Evolutionary conservation across 2,888 invertebrate genomes (phyloP), one percentile per base, ranked within the genome.

Genomic region (Timema cristinae): DNA sequence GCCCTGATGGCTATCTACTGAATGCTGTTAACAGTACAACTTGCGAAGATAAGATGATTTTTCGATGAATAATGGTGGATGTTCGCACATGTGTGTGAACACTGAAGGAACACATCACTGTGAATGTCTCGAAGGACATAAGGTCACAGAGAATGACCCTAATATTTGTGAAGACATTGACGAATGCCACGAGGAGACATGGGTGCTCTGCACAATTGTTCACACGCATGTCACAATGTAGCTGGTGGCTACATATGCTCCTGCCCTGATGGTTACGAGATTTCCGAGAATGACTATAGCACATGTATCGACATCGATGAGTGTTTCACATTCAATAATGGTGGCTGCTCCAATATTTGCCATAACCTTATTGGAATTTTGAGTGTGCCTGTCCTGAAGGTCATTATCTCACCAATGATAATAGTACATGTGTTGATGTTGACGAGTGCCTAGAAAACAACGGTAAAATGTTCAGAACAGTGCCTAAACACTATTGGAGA

Each of bases 401-500:
- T 6, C 79, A 75, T 66, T 85, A 77, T 66, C 74, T 81, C 32
- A 73, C 72, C 5, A 75, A 75, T 2, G 77, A 77, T 70, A 90
- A 90, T n/a, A 86, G 86, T 32, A 83, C 80, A 48, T 86, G 75
- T 15, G 76, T 13, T 76, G 81, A 80, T 74, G 74, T 79, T 7
- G 77, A 81, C 75, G 80, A 81, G 74, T 81, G 81, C 75, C 74
- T 75, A 16, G 76, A 76, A 8, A 82, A 84, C 68, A 86, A 79
- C 77, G 66, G 83, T 61, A 83, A 83, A 66, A 70, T 84, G 85
- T 32, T 84, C 84, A 6, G 86, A 86, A 76, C 80, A 82, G 67
- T 85, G 84, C 76, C 77, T 80, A 66, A 85, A 84, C 77, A 79
- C 81, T 68, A 90, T 90, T 0, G 89, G 90, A 61, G 90, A 47